A percentile compares a stretch with the other conserved stretches of the same genome.
These are phyloP conservation scores for Megalopta genalis DNA, from an alignment of 1,140 invertebrate genomes.

Conservation along the genomic window DNA sequence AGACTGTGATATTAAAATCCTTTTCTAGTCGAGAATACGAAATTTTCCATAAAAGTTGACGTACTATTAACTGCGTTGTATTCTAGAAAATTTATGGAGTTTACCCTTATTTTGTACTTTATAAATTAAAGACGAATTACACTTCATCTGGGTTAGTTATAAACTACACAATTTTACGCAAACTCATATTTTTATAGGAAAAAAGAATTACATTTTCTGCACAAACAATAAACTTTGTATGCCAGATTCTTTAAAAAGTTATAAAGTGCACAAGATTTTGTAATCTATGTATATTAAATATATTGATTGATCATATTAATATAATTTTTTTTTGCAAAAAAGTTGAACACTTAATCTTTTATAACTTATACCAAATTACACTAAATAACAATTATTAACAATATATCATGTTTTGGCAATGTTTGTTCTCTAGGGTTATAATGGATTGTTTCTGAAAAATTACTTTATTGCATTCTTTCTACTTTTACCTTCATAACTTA, in stretches of 20 bases:
- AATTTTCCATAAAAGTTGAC: not conserved
- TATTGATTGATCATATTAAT: no score
- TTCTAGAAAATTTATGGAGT: slow-evolving; percentile 1
- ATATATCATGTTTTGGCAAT: not conserved
- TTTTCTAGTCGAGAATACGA: not conserved
- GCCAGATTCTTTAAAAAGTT: no score
- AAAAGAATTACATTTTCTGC: no score
- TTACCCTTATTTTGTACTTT: not conserved
- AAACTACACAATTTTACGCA: no score
- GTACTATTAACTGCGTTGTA: slow-evolving; percentile 10
- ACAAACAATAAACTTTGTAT: no score
- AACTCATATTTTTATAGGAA: no score
- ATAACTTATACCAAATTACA: not conserved
- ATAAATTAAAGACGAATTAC: not conserved
- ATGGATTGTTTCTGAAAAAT: not conserved
- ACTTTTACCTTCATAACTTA: slow-evolving; percentile 38
- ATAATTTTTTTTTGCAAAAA: not conserved
- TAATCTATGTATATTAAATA: no score
- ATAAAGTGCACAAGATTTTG: no score
- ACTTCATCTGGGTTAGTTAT: not conserved
- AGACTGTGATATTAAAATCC: not conserved
- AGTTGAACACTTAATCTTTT: not conserved
- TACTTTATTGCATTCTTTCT: slow-evolving; percentile 30
- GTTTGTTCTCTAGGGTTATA: not conserved
- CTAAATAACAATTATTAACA: not conserved